phyloP scores from a whole-genome alignment of 1,140 invertebrate species.

The Pachypsylla venusta region DNA sequence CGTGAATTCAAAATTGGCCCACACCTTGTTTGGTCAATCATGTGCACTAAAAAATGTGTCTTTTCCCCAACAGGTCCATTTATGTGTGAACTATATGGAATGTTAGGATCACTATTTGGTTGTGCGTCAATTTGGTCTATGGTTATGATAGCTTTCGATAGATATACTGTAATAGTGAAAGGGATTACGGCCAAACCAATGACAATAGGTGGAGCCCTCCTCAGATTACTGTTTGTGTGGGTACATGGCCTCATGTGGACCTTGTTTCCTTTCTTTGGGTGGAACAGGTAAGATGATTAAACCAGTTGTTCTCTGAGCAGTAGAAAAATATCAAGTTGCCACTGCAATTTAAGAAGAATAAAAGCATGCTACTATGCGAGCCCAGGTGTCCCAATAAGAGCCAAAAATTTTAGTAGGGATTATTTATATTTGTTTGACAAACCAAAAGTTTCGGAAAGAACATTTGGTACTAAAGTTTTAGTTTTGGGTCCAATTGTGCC shows the following conservation, averaged over 20 bases:
- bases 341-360: no score
- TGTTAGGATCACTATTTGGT: constrained; percentile 62
- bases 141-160: constrained; percentile 63
- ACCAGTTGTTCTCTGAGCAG: no score
- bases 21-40: constrained; percentile 15
- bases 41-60: no score
- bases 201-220: constrained; percentile 47
- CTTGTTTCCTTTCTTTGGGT: constrained; percentile 56
- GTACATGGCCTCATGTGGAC: constrained; percentile 48
- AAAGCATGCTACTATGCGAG: no score
- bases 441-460: no score
- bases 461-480: no score
- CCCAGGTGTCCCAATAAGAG: no score
- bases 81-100: constrained; percentile 65
- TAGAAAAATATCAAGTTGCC: no score
- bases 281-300: constrained; percentile 59
- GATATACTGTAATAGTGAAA: constrained; percentile 75
- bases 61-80: constrained; percentile 40
- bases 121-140: constrained; percentile 70
- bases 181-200: constrained; percentile 54
- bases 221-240: constrained; percentile 56
- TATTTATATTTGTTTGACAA: no score
- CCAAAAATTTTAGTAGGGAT: no score
- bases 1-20: not conserved
- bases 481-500: no score